phyloP scores from a whole-genome alignment of 92 coral and sea anemone genomes.

The Pocillopora grandis region DNA sequence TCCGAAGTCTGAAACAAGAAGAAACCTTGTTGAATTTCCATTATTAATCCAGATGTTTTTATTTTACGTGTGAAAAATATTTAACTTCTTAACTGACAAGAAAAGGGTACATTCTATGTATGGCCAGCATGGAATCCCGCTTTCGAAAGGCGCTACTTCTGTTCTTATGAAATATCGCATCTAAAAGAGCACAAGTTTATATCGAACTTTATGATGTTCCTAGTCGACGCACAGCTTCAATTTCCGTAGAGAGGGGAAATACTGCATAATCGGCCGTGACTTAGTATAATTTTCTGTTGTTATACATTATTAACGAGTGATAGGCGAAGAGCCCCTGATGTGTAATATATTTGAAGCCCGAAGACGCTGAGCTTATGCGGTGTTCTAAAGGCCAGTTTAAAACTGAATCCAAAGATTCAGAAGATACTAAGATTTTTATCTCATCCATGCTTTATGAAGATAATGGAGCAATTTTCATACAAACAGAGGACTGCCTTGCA shows the following conservation, averaged over 20 bases:
- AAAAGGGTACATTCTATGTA: neutral
- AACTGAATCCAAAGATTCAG: neutral
- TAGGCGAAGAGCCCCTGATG: neutral
- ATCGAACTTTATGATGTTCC: neutral
- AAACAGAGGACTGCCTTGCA: neutral
- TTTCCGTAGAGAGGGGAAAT: neutral
- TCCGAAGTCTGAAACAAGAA: neutral
- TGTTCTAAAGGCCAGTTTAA: neutral
- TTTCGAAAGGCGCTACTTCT: neutral
- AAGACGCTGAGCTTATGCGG: neutral
- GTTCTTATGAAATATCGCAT: too few relatives aligned
- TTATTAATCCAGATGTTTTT: conserved; percentile 16
- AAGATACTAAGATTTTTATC: neutral
- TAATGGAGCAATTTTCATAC: neutral
- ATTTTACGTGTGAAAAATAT: conserved; percentile 17
- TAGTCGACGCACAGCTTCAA: neutral
- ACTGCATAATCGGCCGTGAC: neutral
- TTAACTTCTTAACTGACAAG: conserved; percentile 15
- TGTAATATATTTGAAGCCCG: neutral
- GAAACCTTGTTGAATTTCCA: neutral
- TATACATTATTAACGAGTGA: neutral
- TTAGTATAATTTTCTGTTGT: neutral
- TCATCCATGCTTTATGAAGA: neutral
- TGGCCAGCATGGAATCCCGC: neutral
- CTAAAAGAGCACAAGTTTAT: too few relatives aligned